phyloP scores from a whole-genome alignment of 2,797 vertebrate genomes.

The Toxotes lorentzi region DNA sequence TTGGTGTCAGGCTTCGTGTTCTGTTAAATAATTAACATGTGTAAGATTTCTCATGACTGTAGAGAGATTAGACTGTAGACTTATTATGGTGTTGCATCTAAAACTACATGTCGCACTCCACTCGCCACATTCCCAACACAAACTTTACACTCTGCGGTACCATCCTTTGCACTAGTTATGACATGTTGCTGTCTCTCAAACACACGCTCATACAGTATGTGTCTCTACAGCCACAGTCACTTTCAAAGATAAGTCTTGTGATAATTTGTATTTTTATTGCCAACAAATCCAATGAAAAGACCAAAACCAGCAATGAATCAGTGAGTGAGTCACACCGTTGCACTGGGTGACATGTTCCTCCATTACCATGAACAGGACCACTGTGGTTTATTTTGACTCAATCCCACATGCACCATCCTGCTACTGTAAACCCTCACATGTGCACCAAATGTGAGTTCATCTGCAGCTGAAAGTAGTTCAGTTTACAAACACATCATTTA shows the following conservation, averaged over 20 bases:
- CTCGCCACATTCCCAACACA: background rate
- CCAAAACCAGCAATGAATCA: background rate
- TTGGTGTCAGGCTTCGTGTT: conserved; percentile 16
- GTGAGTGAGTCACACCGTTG: background rate
- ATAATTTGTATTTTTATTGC: conserved; percentile 14
- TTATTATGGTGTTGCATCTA: conserved; percentile 8
- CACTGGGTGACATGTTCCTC: background rate
- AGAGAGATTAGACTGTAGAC: conserved; percentile 1
- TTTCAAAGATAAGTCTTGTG: background rate
- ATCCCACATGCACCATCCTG: background rate
- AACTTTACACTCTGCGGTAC: background rate
- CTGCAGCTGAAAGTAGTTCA: background rate
- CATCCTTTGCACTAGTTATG: background rate
- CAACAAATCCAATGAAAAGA: conserved; percentile 20
- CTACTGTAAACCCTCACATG: background rate
- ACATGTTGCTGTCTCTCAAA: conserved; percentile 5
- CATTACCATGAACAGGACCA: background rate
- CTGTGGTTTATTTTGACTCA: background rate
- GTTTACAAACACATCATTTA: background rate
- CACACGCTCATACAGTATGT: background rate
- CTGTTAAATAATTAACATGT: conserved; percentile 29
- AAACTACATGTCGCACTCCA: background rate
- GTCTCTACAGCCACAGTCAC: background rate
- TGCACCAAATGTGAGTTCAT: conserved; percentile 1
- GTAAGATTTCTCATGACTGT: conserved; percentile 22